Percentiles rank a stretch among this genome's conserved stretches.
These are phyloP conservation scores for Gobius niger DNA, from an alignment of 2,113 vertebrate species.

Conservation along the genomic window DNA sequence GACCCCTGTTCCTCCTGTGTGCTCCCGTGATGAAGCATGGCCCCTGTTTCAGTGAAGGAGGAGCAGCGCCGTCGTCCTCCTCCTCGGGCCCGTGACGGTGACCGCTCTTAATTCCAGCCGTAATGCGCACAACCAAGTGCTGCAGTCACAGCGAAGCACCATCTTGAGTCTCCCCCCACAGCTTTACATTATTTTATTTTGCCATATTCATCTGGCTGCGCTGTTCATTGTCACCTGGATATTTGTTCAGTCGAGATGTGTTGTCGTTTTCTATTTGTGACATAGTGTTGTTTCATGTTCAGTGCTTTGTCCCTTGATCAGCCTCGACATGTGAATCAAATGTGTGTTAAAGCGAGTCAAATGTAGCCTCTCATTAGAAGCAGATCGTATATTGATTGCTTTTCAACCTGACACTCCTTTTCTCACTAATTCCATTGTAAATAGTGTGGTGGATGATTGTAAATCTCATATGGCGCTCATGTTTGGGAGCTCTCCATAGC, in stretches of 20 bases:
- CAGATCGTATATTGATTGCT: too few species aligned
- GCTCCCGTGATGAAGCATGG: not conserved
- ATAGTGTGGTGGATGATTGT: too few species aligned
- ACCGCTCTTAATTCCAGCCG: constrained; percentile 69
- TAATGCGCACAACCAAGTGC: constrained; percentile 49
- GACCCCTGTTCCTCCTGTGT: not conserved
- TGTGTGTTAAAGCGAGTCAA: too few species aligned
- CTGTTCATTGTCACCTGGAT: not conserved
- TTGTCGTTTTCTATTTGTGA: too few species aligned
- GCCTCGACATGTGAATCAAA: too few species aligned
- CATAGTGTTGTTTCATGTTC: too few species aligned
- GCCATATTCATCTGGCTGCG: constrained; percentile 3
- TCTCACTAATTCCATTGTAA: too few species aligned
- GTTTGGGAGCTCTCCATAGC: not conserved
- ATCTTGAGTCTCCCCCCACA: not conserved
- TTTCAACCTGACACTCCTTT: too few species aligned
- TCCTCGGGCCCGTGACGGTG: constrained; percentile 68
- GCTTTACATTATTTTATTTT: constrained; percentile 1
- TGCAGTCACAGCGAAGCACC: constrained; percentile 41
- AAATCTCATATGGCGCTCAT: not conserved
- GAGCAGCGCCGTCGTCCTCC: constrained; percentile 30
- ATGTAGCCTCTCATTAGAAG: too few species aligned
- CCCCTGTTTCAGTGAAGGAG: not conserved
- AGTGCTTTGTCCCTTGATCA: too few species aligned
- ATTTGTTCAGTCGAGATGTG: too few species aligned